phyloP scores from a whole-genome alignment of 2,113 vertebrate species.

The Perca schrenkii region DNA sequence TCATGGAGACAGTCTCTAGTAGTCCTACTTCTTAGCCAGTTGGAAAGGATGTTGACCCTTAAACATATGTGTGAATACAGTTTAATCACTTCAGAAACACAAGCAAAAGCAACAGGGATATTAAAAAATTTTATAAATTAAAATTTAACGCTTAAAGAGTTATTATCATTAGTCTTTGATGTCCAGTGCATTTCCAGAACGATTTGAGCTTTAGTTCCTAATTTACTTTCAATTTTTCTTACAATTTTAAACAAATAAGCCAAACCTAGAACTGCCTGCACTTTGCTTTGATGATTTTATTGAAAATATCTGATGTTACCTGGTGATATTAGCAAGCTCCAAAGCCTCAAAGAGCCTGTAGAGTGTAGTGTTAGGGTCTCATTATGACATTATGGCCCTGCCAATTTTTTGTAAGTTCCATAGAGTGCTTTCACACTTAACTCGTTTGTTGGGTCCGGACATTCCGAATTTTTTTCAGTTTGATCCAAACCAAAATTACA shows the following conservation, averaged over 20 bases:
- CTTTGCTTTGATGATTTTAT: neutral
- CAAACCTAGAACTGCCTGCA: neutral
- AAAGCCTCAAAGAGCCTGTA: too few relatives aligned
- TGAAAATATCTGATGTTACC: too few relatives aligned
- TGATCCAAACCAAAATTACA: too few relatives aligned
- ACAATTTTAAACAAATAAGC: neutral
- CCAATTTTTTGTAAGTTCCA: too few relatives aligned
- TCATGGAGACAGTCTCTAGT: slow-evolving; percentile 42
- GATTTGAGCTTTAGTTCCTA: neutral
- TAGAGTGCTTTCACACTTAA: too few relatives aligned
- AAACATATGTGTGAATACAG: slow-evolving; percentile 58
- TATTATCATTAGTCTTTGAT: neutral
- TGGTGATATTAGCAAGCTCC: too few relatives aligned
- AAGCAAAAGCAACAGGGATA: neutral
- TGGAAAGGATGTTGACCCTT: slow-evolving; percentile 88
- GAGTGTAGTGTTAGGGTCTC: too few relatives aligned
- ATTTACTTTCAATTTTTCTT: neutral
- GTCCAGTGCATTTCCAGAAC: neutral
- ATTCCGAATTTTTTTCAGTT: too few relatives aligned
- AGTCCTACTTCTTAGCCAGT: slow-evolving; percentile 85
- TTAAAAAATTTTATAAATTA: neutral
- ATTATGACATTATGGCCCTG: too few relatives aligned
- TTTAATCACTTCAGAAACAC: slow-evolving; percentile 28
- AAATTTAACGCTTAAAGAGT: neutral
- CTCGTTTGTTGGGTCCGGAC: too few relatives aligned